Base-by-base conservation (phyloP, 2,888 invertebrate genomes). In the Ptychoptera contaminata region DNA sequence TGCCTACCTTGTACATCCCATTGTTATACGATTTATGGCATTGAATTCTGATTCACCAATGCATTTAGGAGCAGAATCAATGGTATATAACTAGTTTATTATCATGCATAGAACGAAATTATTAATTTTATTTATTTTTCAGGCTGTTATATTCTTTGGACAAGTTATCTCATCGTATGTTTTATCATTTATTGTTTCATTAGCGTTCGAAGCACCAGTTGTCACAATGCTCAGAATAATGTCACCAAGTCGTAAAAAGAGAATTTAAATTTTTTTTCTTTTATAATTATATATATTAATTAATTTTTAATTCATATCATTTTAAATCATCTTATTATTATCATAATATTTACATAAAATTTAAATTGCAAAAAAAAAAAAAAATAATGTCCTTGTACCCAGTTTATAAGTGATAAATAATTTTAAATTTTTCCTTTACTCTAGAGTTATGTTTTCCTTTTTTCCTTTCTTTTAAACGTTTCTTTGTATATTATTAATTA, bases 171-270 rank as follows among this genome's bases (percentile, higher is more conserved):
- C 81, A 48, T 86, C 87, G 0, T 88, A 82, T 60, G 65, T 75
- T 47, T 61, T 87, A 23, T 79, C 86, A 10, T 85, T 88, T 61
- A 61, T 83, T 40, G 74, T 88, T 45, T 87, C 87, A 2, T 67
- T 88, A 47, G 76, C 82, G 1, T 87, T 86, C 62, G 87, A 88
- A 62, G 86, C 87, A 40, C 87, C 87, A 39, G 75, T 84, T 43
- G 86, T 88, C 51, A 81, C 83, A 47, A 80, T 87, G 78, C 70
- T 88, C 38, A 82, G 83, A 67, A 78, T 82, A 49, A 54, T 75
- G 37, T 67, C 74, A 8, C 77, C 76, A 42, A 71, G 73, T 56
- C 60, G 66, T 56, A 67, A 67, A 56, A 68, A 66, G 52, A 59
- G 63, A 46, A 49, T 64, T 50, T 42, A 42, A 42, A 32, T 40